These are phyloP conservation scores for Drymonia ruficornis DNA, from an alignment of 2,888 invertebrate genomes.

Conservation along the genomic window DNA sequence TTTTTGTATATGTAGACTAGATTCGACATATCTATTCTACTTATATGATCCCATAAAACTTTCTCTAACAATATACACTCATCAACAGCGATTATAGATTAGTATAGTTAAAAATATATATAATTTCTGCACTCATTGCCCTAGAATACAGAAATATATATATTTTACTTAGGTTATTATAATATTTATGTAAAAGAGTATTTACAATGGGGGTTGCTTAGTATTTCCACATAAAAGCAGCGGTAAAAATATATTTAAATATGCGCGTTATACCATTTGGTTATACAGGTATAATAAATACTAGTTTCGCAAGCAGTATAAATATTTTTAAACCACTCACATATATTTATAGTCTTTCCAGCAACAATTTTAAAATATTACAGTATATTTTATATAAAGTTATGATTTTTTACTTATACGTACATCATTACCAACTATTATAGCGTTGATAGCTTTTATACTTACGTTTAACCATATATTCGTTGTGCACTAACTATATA, in stretches of 20 bases:
- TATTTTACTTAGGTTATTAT: slow-evolving; percentile 19
- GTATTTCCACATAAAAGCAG: slow-evolving; percentile 7
- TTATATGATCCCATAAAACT: slow-evolving; percentile 41
- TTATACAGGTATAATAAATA: neutral
- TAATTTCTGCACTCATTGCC: slow-evolving; percentile 78
- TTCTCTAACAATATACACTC: slow-evolving; percentile 6
- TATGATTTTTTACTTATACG: slow-evolving; percentile 15
- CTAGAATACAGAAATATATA: slow-evolving; percentile 68
- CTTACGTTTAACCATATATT: neutral
- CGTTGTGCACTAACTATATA: neutral
- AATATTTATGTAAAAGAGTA: slow-evolving; percentile 27
- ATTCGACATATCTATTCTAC: slow-evolving; percentile 22
- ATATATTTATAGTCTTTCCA: slow-evolving; percentile 55
- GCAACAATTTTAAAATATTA: slow-evolving; percentile 41
- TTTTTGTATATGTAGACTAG: slow-evolving; percentile 18
- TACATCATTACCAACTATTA: neutral
- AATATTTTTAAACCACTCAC: slow-evolving; percentile 17
- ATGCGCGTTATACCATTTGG: neutral
- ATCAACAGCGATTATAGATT: neutral
- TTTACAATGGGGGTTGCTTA: slow-evolving; percentile 54
- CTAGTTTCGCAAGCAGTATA: slow-evolving; percentile 14
- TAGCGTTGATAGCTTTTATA: neutral
- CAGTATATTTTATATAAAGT: slow-evolving; percentile 6
- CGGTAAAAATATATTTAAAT: slow-evolving; percentile 1
- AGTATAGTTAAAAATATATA: slow-evolving; percentile 16